Conservation (phyloP, 2,797 vertebrate genomes). For the Artibeus jamaicensis region DNA sequence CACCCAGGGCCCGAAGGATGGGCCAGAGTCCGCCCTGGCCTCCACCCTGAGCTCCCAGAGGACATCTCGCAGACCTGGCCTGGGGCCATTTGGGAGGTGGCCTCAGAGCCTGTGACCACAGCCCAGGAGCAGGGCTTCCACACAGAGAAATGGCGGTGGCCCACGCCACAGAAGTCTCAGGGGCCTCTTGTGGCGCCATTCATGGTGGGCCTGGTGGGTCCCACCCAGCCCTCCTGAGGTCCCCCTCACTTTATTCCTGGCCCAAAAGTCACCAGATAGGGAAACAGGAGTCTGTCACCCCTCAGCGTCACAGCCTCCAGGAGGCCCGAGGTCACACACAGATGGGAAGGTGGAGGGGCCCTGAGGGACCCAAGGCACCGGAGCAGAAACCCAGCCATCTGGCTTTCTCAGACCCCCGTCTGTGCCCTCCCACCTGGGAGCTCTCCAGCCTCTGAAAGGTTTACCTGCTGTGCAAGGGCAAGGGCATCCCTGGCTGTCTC, state of each 20-base stretch:
- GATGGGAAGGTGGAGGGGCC: not conserved
- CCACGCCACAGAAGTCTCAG: rapidly evolving
- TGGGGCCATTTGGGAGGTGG: not conserved
- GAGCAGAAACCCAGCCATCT: not conserved
- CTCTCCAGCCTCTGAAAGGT: not conserved
- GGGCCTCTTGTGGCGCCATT: too few relatives aligned
- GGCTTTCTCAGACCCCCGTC: not conserved
- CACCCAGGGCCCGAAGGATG: not conserved
- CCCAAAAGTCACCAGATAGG: not conserved
- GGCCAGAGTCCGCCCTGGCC: not conserved
- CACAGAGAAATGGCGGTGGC: not conserved
- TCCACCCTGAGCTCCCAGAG: not conserved
- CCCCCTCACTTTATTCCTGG: not conserved
- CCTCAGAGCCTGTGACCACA: not conserved
- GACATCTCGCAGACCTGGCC: too few relatives aligned
- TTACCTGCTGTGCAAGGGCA: not conserved
- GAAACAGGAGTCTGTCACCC: not conserved
- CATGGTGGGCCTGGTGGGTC: not conserved
- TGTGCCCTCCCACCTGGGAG: not conserved
- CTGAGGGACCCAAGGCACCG: too few relatives aligned
- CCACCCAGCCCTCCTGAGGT: not conserved
- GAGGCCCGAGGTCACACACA: constrained; percentile 4
- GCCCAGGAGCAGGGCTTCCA: too few relatives aligned
- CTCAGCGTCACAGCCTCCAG: not conserved
- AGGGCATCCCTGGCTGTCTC: not conserved